phyloP scores from a whole-genome alignment of 2,888 invertebrate species.

The Venustoraphidia nigricollis region DNA sequence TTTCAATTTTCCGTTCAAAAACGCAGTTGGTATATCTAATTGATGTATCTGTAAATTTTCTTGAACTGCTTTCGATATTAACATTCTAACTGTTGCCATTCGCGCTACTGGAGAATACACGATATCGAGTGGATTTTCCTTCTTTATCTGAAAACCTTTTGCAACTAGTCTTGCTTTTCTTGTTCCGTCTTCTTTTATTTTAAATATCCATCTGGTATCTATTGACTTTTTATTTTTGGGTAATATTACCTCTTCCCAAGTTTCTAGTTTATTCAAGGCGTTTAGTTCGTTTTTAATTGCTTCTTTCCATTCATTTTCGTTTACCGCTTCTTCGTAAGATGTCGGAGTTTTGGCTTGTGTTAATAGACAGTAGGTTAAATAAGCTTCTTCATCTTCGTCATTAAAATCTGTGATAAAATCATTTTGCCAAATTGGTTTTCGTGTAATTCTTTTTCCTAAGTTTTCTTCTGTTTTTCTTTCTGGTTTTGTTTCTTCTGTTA shows the following conservation, averaged over 20 bases:
- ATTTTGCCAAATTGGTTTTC: no score
- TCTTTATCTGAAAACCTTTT: constrained; percentile 12
- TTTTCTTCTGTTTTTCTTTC: no score
- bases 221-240: constrained; percentile 10
- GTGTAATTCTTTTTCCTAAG: no score
- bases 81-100: constrained; percentile 3
- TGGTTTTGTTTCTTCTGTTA: no score
- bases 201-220: constrained; percentile 13
- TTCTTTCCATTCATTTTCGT: constrained; percentile 8
- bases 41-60: constrained; percentile 6
- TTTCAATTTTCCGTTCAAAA: constrained; percentile 10
- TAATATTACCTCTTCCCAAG: constrained; percentile 9
- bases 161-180: constrained; percentile 14
- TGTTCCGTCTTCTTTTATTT: constrained; percentile 8
- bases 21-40: constrained; percentile 10
- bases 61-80: constrained; percentile 4
- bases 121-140: neutral
- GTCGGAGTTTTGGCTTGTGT: constrained; percentile 1
- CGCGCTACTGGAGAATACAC: constrained; percentile 7
- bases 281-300: constrained; percentile 12
- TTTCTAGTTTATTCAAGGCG: constrained; percentile 9
- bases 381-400: constrained; percentile 9
- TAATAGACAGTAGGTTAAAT: constrained; percentile 9
- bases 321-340: constrained; percentile 1
- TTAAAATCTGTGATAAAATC: no score